Conservation (phyloP, 2,888 invertebrate species). For the Crepidodera aurea region DNA sequence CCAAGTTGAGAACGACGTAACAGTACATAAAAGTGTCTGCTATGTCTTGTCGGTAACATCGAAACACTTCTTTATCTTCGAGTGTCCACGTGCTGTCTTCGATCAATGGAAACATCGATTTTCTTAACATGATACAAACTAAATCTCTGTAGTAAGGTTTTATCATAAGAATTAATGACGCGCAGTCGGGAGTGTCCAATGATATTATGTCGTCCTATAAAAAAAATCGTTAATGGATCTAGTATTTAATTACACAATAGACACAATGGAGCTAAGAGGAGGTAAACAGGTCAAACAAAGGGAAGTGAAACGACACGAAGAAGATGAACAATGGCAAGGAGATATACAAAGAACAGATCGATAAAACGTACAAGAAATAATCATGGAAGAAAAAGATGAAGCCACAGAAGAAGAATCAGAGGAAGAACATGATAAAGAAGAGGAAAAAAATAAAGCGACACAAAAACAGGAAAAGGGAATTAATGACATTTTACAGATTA, state of each 20-base stretch:
- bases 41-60: constrained; percentile 67
- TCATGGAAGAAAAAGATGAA: no score
- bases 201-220: constrained; percentile 71
- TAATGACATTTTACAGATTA: no score
- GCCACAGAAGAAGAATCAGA: no score
- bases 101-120: constrained; percentile 75
- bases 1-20: constrained; percentile 79
- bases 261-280: no score
- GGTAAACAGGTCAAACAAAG: no score
- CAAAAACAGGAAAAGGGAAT: no score
- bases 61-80: constrained; percentile 85
- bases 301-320: no score
- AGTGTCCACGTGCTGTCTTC: constrained; percentile 68
- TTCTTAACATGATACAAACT: constrained; percentile 77
- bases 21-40: constrained; percentile 74
- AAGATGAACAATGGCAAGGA: no score
- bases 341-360: no score
- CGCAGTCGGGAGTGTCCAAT: constrained; percentile 61
- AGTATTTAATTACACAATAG: no score
- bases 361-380: no score
- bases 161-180: constrained; percentile 67
- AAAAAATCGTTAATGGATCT: background rate
- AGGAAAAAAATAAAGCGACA: constrained; percentile 7
- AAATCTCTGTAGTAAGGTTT: constrained; percentile 82
- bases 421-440: no score